phyloP scores from a whole-genome alignment of 2,888 invertebrate species.

The Candidula unifasciata region DNA sequence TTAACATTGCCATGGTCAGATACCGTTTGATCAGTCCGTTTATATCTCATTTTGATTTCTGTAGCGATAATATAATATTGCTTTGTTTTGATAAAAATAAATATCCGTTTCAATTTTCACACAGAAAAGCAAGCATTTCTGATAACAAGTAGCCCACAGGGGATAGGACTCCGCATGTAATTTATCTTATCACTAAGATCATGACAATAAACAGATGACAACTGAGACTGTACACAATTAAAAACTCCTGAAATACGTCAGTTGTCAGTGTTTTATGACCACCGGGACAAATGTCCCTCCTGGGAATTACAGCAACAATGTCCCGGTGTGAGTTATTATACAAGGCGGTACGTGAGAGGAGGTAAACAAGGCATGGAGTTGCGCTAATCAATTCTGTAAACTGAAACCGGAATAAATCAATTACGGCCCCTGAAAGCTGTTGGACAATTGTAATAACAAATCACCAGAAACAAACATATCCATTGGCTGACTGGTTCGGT shows the following conservation, averaged over 20 bases:
- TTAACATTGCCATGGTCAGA: too few species aligned
- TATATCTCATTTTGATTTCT: too few species aligned
- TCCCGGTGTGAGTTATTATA: background rate
- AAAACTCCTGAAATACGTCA: background rate
- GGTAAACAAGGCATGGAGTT: background rate
- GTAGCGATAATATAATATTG: background rate
- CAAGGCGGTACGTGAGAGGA: background rate
- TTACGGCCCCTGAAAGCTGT: background rate
- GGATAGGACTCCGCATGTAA: background rate
- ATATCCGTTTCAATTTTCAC: background rate
- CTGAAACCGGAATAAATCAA: constrained; percentile 2
- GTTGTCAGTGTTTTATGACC: background rate
- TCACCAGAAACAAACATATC: too few species aligned
- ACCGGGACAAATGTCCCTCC: background rate
- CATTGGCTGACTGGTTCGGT: too few species aligned
- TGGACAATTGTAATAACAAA: too few species aligned
- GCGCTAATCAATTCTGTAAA: constrained; percentile 9
- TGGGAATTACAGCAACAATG: constrained; percentile 23
- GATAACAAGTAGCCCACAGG: background rate
- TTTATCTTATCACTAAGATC: background rate
- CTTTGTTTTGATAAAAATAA: too few species aligned
- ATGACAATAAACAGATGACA: background rate
- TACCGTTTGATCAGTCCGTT: too few species aligned
- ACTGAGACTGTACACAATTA: background rate
- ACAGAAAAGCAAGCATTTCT: background rate